Evolutionary conservation across 2,797 vertebrate species (phyloP).

Genomic region (Epinephelus malabaricus): DNA sequence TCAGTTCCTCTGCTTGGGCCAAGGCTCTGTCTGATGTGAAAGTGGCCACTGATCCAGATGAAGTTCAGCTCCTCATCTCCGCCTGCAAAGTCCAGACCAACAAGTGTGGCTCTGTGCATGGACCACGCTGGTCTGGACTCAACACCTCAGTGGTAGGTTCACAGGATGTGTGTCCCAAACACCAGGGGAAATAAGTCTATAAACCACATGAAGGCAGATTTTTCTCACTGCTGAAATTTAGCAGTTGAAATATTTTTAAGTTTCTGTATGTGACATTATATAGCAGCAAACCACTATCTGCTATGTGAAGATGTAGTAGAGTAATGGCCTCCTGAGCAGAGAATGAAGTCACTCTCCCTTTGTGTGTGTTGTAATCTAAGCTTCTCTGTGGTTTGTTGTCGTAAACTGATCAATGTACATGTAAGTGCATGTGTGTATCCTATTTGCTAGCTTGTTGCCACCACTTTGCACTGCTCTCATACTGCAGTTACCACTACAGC

Average conservation of each 20-base stretch:
- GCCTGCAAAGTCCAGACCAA: slow-evolving; percentile 94
- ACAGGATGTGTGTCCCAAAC: background rate
- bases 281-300: no score
- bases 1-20: slow-evolving; percentile 97
- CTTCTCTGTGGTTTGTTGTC: no score
- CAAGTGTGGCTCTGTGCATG: slow-evolving; percentile 91
- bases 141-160: slow-evolving; percentile 97
- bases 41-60: slow-evolving; percentile 92
- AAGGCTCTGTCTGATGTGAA: slow-evolving; percentile 98
- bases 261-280: no score
- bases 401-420: no score
- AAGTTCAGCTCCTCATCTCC: slow-evolving; percentile 92
- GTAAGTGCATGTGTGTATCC: no score
- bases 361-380: no score
- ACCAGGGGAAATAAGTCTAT: background rate
- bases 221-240: background rate
- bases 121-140: slow-evolving; percentile 95
- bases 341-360: no score
- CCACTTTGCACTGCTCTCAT: no score
- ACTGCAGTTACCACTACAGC: no score
- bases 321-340: no score
- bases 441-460: no score
- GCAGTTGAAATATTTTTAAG: background rate
- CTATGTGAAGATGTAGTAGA: no score
- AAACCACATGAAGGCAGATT: background rate